Evolutionary conservation across 2,888 invertebrate genomes (phyloP).

Genomic region (Dromius quadrimaculatus): DNA sequence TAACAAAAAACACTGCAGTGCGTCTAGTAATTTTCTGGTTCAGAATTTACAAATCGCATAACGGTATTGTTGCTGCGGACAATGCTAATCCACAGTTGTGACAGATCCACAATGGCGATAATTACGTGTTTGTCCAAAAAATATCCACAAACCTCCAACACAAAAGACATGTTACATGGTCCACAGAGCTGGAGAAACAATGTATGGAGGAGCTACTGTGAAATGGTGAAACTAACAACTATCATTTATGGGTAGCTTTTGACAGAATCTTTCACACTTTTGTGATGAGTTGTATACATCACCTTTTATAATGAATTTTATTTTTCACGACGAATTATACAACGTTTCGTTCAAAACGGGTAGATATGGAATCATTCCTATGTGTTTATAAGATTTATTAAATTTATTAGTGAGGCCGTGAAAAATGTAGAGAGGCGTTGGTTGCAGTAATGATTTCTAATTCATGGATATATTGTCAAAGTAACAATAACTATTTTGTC

Average conservation of each 20-base stretch:
- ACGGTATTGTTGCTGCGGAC: conserved; percentile 55
- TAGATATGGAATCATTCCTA: too few relatives aligned
- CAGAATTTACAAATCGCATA: conserved; percentile 52
- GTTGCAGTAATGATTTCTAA: too few relatives aligned
- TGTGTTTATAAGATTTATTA: too few relatives aligned
- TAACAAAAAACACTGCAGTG: conserved; percentile 22
- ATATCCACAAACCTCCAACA: conserved; percentile 60
- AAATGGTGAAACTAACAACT: conserved; percentile 21
- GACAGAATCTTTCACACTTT: conserved; percentile 3
- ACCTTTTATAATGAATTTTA: too few relatives aligned
- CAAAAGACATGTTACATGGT: conserved; percentile 45
- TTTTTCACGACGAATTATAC: too few relatives aligned
- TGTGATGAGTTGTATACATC: too few relatives aligned
- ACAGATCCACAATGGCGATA: conserved; percentile 65
- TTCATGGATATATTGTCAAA: too few relatives aligned
- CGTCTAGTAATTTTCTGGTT: conserved; percentile 50
- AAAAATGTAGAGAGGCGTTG: too few relatives aligned
- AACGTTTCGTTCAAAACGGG: too few relatives aligned
- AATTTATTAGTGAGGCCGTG: too few relatives aligned
- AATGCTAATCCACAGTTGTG: conserved; percentile 66
- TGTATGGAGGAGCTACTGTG: conserved; percentile 17
- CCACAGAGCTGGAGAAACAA: conserved; percentile 31
- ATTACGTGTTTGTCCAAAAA: conserved; percentile 65
- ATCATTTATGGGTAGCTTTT: conserved; percentile 22
- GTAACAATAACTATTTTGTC: too few relatives aligned